Conservation (phyloP, 2,888 invertebrate species). For the Mesopsocus fuscifrons region DNA sequence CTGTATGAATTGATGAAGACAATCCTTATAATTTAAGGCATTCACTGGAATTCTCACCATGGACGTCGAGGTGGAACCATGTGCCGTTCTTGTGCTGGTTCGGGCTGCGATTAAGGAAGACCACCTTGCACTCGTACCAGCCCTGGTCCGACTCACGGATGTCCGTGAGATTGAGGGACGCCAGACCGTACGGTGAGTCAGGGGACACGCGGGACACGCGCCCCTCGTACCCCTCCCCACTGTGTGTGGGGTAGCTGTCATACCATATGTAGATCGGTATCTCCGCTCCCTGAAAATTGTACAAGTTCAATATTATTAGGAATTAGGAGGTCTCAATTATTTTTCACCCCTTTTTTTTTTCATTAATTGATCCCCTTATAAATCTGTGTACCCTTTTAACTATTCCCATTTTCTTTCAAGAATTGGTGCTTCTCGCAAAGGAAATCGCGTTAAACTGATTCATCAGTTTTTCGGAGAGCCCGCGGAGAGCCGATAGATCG, state of each 20-base stretch:
- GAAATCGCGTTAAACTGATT: no score
- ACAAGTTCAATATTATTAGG: no score
- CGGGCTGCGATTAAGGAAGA: constrained; percentile 85
- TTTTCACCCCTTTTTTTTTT: no score
- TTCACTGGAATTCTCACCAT: constrained; percentile 41
- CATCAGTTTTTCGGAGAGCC: no score
- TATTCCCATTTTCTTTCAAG: no score
- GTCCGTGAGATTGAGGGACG: constrained; percentile 88
- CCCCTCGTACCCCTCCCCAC: constrained; percentile 85
- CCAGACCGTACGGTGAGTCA: constrained; percentile 75
- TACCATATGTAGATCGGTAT: constrained; percentile 97
- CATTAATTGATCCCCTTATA: no score
- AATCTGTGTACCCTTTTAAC: no score
- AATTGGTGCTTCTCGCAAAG: no score
- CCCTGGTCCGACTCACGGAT: constrained; percentile 87
- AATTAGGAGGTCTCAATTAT: no score
- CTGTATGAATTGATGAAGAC: no score
- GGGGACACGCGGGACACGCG: constrained; percentile 75
- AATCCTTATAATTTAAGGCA: no score
- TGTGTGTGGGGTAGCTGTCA: constrained; percentile 93
- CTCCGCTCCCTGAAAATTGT: constrained; percentile 63
- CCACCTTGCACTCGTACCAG: constrained; percentile 90
- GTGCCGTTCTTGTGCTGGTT: constrained; percentile 87
- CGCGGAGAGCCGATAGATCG: no score
- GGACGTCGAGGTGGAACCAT: constrained; percentile 96